phyloP scores from a whole-genome alignment of 2,888 invertebrate genomes.

The Aporophyla nigra region DNA sequence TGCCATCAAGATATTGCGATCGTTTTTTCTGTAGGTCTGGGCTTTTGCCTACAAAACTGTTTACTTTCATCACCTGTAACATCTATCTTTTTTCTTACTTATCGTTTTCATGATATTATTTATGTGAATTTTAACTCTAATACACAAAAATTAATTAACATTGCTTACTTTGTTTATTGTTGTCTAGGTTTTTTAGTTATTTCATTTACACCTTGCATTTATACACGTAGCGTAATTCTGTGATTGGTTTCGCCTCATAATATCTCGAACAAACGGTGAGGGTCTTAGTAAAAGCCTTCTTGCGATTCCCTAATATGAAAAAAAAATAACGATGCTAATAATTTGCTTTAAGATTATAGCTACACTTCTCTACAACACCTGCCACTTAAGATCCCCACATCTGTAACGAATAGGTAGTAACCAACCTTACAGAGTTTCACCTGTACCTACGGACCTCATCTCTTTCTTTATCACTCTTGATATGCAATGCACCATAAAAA shows the following conservation, averaged over 20 bases:
- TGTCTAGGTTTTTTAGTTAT: neutral
- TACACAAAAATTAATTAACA: neutral
- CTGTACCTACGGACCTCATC: too few species aligned
- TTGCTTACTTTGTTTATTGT: neutral
- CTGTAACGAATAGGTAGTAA: too few species aligned
- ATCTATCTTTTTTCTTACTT: neutral
- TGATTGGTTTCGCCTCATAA: neutral
- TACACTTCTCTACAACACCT: too few species aligned
- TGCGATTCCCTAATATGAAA: too few species aligned
- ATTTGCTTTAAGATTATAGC: too few species aligned
- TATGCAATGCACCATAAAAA: neutral
- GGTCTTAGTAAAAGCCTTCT: too few species aligned
- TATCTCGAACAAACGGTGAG: neutral
- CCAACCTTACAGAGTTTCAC: too few species aligned
- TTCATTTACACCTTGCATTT: neutral
- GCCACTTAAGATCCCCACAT: too few species aligned
- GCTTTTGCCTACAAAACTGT: neutral
- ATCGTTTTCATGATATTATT: neutral
- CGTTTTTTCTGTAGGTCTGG: neutral
- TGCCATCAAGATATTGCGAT: neutral
- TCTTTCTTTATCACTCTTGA: too few species aligned
- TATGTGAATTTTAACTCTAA: neutral
- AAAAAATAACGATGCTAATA: too few species aligned
- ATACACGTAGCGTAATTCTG: neutral
- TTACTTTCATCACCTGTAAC: neutral